phyloP scores from a whole-genome alignment of 1,140 invertebrate genomes.

The Scaptomyza pallida region DNA sequence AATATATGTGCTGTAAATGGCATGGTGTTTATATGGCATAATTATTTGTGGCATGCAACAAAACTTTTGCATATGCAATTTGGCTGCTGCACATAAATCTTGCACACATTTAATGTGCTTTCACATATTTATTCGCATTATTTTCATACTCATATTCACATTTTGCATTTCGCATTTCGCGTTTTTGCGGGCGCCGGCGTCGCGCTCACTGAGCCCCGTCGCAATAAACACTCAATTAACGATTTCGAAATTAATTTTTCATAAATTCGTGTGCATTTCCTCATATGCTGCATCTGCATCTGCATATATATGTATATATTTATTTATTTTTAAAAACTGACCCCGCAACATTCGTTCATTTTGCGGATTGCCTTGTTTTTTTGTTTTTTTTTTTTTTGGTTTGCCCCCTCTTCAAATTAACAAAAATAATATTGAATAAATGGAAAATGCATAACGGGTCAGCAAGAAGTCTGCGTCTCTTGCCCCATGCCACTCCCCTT shows the following conservation, averaged over 20 bases:
- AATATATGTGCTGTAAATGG: slow-evolving; percentile 2
- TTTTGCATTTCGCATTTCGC: slow-evolving; percentile 28
- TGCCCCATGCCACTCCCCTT: slow-evolving; percentile 7
- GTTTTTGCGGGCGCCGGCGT: slow-evolving; percentile 24
- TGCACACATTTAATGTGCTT: slow-evolving; percentile 67
- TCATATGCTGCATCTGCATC: slow-evolving; percentile 52
- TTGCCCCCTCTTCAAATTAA: slow-evolving; percentile 65
- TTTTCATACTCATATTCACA: slow-evolving; percentile 49
- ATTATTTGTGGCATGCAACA: slow-evolving; percentile 30
- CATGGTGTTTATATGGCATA: neutral
- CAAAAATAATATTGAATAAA: slow-evolving; percentile 72
- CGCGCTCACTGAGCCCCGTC: slow-evolving; percentile 32
- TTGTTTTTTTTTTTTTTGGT: too few relatives aligned
- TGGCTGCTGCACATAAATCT: slow-evolving; percentile 62
- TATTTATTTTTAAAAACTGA: slow-evolving; percentile 49
- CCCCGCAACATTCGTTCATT: slow-evolving; percentile 8
- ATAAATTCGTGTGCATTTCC: slow-evolving; percentile 72
- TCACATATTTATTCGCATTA: slow-evolving; percentile 66
- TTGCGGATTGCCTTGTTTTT: slow-evolving; percentile 7
- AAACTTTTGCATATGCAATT: slow-evolving; percentile 48
- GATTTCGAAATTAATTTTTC: slow-evolving; percentile 84
- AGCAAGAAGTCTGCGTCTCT: slow-evolving; percentile 1
- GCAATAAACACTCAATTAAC: slow-evolving; percentile 84
- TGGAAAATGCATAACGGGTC: slow-evolving; percentile 43
- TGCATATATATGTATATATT: too few relatives aligned